These are phyloP conservation scores for Rhadina sibilatrix DNA, from an alignment of 2,113 vertebrate genomes.

Conservation along the genomic window DNA sequence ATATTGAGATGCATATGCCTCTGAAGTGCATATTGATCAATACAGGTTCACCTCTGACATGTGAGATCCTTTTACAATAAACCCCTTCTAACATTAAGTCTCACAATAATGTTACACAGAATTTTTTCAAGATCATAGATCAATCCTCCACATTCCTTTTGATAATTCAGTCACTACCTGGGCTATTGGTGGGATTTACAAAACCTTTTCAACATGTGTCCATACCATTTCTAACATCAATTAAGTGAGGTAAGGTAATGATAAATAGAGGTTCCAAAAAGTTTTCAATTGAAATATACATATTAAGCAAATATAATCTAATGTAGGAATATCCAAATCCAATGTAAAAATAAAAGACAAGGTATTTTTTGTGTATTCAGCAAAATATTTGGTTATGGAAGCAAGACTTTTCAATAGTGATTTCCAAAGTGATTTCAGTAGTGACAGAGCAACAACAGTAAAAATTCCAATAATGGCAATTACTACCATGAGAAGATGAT, in stretches of 20 bases:
- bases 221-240: background rate
- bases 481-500: background rate
- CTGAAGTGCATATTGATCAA: background rate
- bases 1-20: background rate
- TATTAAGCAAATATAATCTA: background rate
- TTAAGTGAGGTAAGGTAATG: background rate
- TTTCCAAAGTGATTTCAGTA: background rate
- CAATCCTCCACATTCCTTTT: background rate
- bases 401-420: background rate
- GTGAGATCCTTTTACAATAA: background rate
- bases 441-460: background rate
- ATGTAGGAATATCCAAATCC: background rate
- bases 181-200: background rate
- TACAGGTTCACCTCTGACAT: background rate
- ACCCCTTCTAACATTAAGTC: accelerated
- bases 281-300: background rate
- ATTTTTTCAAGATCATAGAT: background rate
- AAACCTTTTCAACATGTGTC: background rate
- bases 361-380: background rate
- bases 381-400: background rate
- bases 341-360: background rate
- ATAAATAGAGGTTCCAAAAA: background rate
- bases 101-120: background rate
- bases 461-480: background rate
- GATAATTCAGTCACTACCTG: background rate